Evolutionary conservation across 2,113 vertebrate genomes (phyloP).

Genomic region (Delphinapterus leucas): DNA sequence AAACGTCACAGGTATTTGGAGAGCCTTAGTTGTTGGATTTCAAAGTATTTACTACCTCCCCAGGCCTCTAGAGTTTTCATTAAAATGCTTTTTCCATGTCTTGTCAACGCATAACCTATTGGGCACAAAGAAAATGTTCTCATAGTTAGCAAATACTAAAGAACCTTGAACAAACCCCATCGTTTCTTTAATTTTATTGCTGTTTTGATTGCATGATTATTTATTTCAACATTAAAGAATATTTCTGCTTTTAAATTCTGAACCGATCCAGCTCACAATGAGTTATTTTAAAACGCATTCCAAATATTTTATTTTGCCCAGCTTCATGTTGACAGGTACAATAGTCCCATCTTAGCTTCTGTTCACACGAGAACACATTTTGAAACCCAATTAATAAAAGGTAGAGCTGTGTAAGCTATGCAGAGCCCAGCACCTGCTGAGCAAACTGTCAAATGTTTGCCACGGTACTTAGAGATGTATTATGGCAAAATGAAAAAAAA

Average conservation of each 20-base stretch:
- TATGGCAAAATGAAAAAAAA: slow-evolving; percentile 76
- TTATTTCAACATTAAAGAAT: slow-evolving; percentile 75
- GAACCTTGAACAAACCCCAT: slow-evolving; percentile 18
- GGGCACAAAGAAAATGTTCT: slow-evolving; percentile 46
- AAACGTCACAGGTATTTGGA: slow-evolving; percentile 7
- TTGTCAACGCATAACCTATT: not conserved
- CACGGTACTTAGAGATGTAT: slow-evolving; percentile 67
- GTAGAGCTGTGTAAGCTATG: slow-evolving; percentile 62
- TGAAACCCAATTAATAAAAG: slow-evolving; percentile 79
- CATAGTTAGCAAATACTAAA: not conserved
- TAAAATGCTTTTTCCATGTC: not conserved
- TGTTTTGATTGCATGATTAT: slow-evolving; percentile 70
- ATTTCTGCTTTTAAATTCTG: slow-evolving; percentile 63
- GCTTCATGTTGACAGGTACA: slow-evolving; percentile 78
- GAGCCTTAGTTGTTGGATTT: not conserved
- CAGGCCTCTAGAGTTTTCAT: not conserved
- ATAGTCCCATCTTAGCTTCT: slow-evolving; percentile 72
- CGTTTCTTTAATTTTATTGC: slow-evolving; percentile 39
- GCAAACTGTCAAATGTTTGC: slow-evolving; percentile 77
- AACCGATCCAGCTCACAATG: slow-evolving; percentile 69
- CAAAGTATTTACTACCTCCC: not conserved
- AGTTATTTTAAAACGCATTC: slow-evolving; percentile 74
- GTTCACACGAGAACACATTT: slow-evolving; percentile 74
- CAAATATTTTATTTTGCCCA: slow-evolving; percentile 78
- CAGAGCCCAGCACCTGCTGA: slow-evolving; percentile 75